phyloP scores from a whole-genome alignment of 2,113 vertebrate genomes.

The Acrocephalus arundinaceus region DNA sequence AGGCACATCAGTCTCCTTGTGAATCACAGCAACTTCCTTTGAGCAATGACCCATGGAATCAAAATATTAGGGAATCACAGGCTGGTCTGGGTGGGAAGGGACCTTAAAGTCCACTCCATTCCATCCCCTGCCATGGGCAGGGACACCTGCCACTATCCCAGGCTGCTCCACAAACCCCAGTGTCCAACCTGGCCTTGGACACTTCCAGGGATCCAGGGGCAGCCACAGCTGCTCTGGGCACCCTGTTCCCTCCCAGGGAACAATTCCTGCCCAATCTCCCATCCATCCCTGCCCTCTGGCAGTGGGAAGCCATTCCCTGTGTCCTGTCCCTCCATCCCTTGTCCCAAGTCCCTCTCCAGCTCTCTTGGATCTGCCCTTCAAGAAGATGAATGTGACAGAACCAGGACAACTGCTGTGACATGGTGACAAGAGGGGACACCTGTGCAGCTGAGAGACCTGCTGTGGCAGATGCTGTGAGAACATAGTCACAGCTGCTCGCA shows the following conservation, averaged over 20 bases:
- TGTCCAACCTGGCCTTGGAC: neutral
- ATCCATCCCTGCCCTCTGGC: neutral
- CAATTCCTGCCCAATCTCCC: neutral
- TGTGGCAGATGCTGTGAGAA: neutral
- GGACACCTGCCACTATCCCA: rapidly evolving
- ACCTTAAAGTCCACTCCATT: rapidly evolving
- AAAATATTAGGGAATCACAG: neutral
- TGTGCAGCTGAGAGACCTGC: neutral
- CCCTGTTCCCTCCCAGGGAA: neutral
- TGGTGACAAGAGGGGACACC: neutral
- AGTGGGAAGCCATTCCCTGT: neutral
- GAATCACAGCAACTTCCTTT: neutral
- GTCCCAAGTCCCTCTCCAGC: neutral
- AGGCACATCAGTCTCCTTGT: rapidly evolving
- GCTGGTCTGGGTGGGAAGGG: neutral
- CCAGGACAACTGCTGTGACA: neutral
- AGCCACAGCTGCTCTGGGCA: neutral
- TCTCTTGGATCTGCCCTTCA: neutral
- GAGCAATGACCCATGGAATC: neutral
- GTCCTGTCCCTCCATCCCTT: neutral
- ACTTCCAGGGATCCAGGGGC: neutral
- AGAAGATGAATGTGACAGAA: rapidly evolving
- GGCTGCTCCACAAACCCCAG: neutral
- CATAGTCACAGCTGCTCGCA: neutral
- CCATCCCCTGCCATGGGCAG: neutral